phyloP scores from a whole-genome alignment of 2,797 vertebrate genomes.

The Mus spretus region DNA sequence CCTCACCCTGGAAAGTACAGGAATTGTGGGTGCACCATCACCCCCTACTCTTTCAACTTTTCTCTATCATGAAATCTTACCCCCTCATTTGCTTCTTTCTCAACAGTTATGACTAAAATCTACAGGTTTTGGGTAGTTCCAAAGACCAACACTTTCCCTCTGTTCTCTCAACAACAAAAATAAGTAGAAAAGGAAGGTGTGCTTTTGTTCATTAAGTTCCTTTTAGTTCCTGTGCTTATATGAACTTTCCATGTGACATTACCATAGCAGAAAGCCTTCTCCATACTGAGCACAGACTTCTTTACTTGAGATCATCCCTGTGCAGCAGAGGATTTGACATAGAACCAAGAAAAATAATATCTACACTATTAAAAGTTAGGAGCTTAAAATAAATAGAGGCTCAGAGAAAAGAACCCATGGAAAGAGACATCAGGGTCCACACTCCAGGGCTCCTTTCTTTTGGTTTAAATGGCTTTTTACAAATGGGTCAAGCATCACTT shows the following conservation, averaged over 20 bases:
- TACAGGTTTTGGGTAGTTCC: background rate
- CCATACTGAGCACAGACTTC: constrained; percentile 18
- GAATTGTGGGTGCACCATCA: background rate
- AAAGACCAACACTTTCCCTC: background rate
- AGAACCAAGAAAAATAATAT: constrained; percentile 54
- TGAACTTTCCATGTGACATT: background rate
- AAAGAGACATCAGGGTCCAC: background rate
- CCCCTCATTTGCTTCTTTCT: background rate
- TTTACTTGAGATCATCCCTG: constrained; percentile 39
- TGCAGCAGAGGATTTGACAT: constrained; percentile 28
- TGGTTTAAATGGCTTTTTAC: constrained; percentile 25
- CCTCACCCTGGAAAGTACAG: background rate
- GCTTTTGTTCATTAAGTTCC: background rate
- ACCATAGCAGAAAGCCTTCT: background rate
- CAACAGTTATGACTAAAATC: background rate
- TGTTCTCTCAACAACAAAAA: background rate
- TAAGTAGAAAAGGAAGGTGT: constrained; percentile 14
- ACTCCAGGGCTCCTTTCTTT: background rate
- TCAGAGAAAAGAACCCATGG: background rate
- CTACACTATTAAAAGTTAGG: constrained; percentile 1
- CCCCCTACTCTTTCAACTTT: background rate
- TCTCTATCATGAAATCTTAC: background rate
- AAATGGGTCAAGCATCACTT: constrained; percentile 28
- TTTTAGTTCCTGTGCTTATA: constrained; percentile 9
- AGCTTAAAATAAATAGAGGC: background rate